Base-by-base conservation (phyloP, 2,888 invertebrate genomes). In the Chloroclysta siterata region DNA sequence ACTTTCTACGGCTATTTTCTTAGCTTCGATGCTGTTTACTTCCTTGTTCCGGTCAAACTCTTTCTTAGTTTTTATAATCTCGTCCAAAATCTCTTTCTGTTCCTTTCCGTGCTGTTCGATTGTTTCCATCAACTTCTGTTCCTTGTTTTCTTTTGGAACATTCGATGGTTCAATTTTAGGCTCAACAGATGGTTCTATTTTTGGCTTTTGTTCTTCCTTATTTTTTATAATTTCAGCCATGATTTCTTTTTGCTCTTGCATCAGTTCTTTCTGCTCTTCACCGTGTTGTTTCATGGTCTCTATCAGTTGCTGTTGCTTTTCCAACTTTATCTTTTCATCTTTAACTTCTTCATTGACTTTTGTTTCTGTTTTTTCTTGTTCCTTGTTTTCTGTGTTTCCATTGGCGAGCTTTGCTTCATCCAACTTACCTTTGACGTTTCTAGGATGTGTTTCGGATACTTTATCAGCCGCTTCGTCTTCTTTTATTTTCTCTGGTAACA, bases 41-140 rank as follows among this genome's bases (percentile, higher is more conserved):
- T 79, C 93, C 76, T 88, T 94, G 82, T 81, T 93, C 77, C 87
- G 83, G 65, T 92, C 82, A 5, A 93, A 72, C 71, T 94, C 94
- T 66, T 93, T 82, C 62, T 94, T 93, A 0, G 94, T 94, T 69
- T 94, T 93, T 62, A 94, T 93, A 22, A 95, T 87, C 78, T 95
- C 94, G 67, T 94, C 88, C 51, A 95, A 79, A 63, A 95, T 90
- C 77, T 95, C 93, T 72, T 95, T 95, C 73, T 96, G 95, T 77
- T 96, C 95, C 72, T 95, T 94, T 62, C 95, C 95, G 70, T 96
- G 95, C 77, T 95, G 94, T 82, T 95, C 95, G 17, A 96, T 90
- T 15, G 95, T 95, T 79, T 95, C 94, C 39, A 95, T 89, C 10
- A 95, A 79, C 71, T 94, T 59, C 29, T 70, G 63, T 50, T 72